A percentile compares a stretch with the other conserved stretches of the same genome.
Evolutionary conservation across 2,113 vertebrate species (phyloP).

Genomic region (Strix uralensis): DNA sequence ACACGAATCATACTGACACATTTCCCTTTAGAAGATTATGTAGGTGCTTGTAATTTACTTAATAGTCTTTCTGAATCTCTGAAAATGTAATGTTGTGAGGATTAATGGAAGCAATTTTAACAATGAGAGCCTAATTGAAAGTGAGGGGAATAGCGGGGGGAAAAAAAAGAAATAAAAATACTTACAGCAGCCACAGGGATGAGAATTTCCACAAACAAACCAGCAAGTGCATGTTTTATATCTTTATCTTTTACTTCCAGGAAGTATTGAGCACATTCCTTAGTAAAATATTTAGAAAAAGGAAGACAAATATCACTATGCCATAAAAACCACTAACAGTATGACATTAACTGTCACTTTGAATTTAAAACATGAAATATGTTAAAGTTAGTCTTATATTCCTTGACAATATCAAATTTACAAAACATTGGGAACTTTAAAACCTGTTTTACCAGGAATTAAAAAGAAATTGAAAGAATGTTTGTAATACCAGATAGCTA

Average conservation of each 20-base stretch:
- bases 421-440: background rate
- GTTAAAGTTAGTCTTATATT: background rate
- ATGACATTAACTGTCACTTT: background rate
- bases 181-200: constrained; percentile 98
- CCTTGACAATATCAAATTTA: background rate
- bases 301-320: background rate
- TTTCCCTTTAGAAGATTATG: background rate
- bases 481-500: background rate
- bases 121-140: background rate
- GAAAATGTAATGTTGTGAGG: background rate
- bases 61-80: background rate
- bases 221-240: constrained; percentile 95
- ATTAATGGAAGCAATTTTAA: background rate
- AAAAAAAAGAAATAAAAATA: constrained; percentile 16
- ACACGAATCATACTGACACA: background rate
- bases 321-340: background rate
- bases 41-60: background rate
- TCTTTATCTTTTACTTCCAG: constrained; percentile 99
- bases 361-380: background rate
- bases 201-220: constrained; percentile 98
- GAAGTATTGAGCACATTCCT: constrained; percentile 99
- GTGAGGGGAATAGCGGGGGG: fast-evolving
- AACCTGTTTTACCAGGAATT: background rate
- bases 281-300: background rate
- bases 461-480: background rate